Conservation (phyloP, 2,113 vertebrate species). For the Oncorhynchus nerka region DNA sequence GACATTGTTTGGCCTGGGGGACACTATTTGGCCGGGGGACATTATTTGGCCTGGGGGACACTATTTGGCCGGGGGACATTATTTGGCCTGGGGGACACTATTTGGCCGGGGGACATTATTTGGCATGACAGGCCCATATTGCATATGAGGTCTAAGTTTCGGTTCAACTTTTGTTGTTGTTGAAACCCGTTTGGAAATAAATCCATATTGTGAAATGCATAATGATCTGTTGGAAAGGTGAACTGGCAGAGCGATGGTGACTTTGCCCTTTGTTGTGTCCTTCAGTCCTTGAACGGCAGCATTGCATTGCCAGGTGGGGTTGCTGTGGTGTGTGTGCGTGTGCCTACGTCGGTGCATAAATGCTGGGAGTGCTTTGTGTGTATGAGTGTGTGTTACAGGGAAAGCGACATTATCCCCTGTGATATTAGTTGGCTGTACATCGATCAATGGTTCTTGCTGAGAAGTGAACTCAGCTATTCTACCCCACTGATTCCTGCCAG, state of each 20-base stretch:
- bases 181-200: too few species aligned
- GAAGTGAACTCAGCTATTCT: conserved; percentile 39
- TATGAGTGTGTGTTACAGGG: background rate
- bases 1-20: too few species aligned
- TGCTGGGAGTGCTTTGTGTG: conserved; percentile 16
- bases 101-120: too few species aligned
- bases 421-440: conserved; percentile 23
- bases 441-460: background rate
- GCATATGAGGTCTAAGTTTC: too few species aligned
- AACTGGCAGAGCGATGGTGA: background rate
- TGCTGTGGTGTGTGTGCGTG: background rate
- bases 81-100: too few species aligned
- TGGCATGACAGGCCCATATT: too few species aligned
- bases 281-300: conserved; percentile 12
- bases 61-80: too few species aligned
- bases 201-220: too few species aligned
- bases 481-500: conserved; percentile 37
- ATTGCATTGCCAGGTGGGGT: conserved; percentile 25
- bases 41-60: too few species aligned
- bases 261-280: conserved; percentile 8
- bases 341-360: background rate
- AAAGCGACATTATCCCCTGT: conserved; percentile 21
- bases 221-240: too few species aligned
- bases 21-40: too few species aligned
- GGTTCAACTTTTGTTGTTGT: too few species aligned